Conservation (phyloP, 2,113 vertebrate species). For the Podilymbus podiceps region DNA sequence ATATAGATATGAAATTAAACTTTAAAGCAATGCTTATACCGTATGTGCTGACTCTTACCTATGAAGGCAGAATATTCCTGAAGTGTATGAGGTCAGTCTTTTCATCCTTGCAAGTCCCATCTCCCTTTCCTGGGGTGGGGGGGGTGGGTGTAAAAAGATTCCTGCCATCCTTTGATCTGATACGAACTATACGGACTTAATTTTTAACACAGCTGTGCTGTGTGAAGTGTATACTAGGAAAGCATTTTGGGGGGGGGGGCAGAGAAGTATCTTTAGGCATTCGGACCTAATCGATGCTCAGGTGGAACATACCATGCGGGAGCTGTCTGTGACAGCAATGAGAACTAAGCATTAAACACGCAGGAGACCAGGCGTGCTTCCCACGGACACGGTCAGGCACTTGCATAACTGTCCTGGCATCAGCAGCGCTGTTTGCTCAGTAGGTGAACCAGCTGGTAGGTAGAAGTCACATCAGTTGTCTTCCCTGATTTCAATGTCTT, state of each 20-base stretch:
- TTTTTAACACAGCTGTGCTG: slow-evolving; percentile 20
- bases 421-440: background rate
- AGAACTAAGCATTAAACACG: background rate
- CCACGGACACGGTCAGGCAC: background rate
- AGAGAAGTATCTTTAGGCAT: background rate
- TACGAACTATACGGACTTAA: background rate
- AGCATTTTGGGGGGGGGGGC: background rate
- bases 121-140: background rate
- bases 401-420: slow-evolving; percentile 45
- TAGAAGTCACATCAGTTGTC: background rate
- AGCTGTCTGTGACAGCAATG: background rate
- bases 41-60: background rate
- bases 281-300: background rate
- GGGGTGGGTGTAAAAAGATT: background rate
- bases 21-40: background rate
- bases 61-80: background rate
- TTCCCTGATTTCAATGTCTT: background rate
- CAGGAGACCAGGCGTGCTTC: background rate
- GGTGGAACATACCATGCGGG: background rate
- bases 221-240: background rate
- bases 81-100: slow-evolving; percentile 1
- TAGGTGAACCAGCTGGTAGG: background rate
- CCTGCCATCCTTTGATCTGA: slow-evolving; percentile 21
- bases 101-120: background rate
- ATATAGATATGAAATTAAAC: background rate